These are phyloP conservation scores for Bradypodion pumilum DNA, from an alignment of 2,797 vertebrate genomes.

Conservation along the genomic window DNA sequence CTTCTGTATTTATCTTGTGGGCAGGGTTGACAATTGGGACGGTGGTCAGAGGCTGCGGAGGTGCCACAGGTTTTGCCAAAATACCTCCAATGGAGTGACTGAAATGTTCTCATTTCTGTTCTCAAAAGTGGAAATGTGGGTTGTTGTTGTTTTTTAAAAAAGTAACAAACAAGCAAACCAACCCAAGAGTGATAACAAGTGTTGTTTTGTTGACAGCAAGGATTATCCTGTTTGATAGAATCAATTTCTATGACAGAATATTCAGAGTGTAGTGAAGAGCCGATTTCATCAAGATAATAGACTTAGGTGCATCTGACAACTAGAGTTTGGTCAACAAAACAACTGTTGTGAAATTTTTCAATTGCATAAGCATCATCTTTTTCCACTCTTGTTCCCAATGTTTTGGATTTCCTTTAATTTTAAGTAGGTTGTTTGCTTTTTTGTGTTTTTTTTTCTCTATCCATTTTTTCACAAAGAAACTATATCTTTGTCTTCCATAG, in stretches of 20 bases:
- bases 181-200: conserved; percentile 27
- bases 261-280: conserved; percentile 38
- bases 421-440: background rate
- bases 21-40: too few species aligned
- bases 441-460: too few species aligned
- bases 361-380: rapidly evolving
- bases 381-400: background rate
- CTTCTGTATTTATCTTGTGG: too few species aligned
- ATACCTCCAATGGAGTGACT: too few species aligned
- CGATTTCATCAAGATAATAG: conserved; percentile 61
- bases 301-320: conserved; percentile 53
- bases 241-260: conserved; percentile 42
- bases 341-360: conserved; percentile 44
- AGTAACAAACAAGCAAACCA: too few species aligned
- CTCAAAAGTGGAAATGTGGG: too few species aligned
- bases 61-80: too few species aligned
- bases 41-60: too few species aligned
- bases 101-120: too few species aligned
- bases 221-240: conserved; percentile 55
- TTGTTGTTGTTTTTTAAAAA: too few species aligned
- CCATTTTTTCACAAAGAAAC: too few species aligned
- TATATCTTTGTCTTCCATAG: background rate
- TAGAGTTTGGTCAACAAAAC: conserved; percentile 47
- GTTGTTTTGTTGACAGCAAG: conserved; percentile 20
- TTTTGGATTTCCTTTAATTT: rapidly evolving